phyloP scores from a whole-genome alignment of 1,140 invertebrate genomes.

The Cotesia glomerata region DNA sequence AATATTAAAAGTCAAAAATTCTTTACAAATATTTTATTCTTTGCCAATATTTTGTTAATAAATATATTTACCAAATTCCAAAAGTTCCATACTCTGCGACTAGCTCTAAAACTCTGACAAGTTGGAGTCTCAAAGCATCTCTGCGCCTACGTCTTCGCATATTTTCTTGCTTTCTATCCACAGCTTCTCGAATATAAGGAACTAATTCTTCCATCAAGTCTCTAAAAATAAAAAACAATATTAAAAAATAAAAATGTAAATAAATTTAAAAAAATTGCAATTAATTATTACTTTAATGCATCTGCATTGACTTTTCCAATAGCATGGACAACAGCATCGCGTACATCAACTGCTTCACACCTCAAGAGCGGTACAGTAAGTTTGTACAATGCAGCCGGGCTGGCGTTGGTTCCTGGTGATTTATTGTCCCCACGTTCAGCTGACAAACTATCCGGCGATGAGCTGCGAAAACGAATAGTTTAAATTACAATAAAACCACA shows the following conservation, averaged over 20 bases:
- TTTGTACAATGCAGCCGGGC: conserved; percentile 88
- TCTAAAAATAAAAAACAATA: conserved; percentile 61
- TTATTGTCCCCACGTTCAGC: conserved; percentile 77
- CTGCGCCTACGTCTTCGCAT: conserved; percentile 85
- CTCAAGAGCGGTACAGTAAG: conserved; percentile 85
- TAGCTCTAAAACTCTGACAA: conserved; percentile 89
- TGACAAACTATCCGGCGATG: conserved; percentile 85
- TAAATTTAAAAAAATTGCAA: conserved; percentile 26
- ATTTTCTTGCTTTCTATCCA: conserved; percentile 98
- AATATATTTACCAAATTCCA: conserved; percentile 73
- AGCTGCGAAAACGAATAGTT: conserved; percentile 63
- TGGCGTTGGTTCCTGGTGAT: conserved; percentile 68
- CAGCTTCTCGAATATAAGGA: conserved; percentile 89
- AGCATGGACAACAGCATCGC: conserved; percentile 91
- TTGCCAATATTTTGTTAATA: neutral
- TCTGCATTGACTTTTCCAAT: conserved; percentile 92
- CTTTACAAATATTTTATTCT: neutral
- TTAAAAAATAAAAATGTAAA: conserved; percentile 29
- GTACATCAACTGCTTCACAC: conserved; percentile 90
- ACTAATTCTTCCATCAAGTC: conserved; percentile 96
- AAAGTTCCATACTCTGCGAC: conserved; percentile 94
- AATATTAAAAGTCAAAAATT: conserved; percentile 1
- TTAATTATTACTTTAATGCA: conserved; percentile 80
- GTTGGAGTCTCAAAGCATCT: conserved; percentile 89
- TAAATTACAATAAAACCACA: neutral